These are phyloP conservation scores for Ochropleura leucogaster DNA, from an alignment of 2,888 invertebrate species.

Conservation along the genomic window DNA sequence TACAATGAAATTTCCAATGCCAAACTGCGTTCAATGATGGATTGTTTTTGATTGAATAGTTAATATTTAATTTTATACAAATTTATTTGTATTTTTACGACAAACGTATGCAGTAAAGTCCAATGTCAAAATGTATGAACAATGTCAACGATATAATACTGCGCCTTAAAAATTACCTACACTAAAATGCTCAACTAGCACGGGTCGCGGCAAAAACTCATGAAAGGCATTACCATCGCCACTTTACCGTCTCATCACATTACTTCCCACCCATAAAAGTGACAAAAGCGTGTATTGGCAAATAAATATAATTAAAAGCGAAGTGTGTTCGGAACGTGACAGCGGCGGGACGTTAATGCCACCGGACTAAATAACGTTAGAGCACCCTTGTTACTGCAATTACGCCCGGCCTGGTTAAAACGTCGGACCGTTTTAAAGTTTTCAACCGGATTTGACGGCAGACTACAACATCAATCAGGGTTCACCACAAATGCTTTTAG, in stretches of 20 bases:
- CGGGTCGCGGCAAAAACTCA: not conserved
- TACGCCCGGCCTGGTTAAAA: slow-evolving; percentile 81
- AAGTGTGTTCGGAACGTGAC: slow-evolving; percentile 81
- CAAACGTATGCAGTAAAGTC: no score
- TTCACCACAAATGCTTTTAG: slow-evolving; percentile 72
- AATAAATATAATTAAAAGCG: slow-evolving; percentile 85
- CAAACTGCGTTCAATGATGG: no score
- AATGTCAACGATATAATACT: no score
- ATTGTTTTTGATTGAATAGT: no score
- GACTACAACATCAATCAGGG: slow-evolving; percentile 83
- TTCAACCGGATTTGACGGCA: slow-evolving; percentile 80
- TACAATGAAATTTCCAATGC: no score
- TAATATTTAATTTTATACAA: no score
- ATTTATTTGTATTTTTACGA: no score
- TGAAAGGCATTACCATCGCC: slow-evolving; percentile 16
- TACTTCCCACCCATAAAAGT: slow-evolving; percentile 62
- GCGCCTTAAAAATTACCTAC: not conserved
- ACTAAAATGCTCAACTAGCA: not conserved
- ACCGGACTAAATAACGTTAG: slow-evolving; percentile 87
- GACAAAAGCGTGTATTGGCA: slow-evolving; percentile 77
- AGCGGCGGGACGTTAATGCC: slow-evolving; percentile 84
- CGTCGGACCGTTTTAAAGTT: slow-evolving; percentile 82
- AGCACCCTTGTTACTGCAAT: slow-evolving; percentile 89
- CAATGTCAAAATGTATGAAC: no score
- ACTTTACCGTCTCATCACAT: slow-evolving; percentile 50